Percentiles rank a stretch among this genome's conserved stretches.
These are phyloP conservation scores for Oryzaephilus surinamensis DNA, from an alignment of 1,140 invertebrate genomes.

Conservation along the genomic window DNA sequence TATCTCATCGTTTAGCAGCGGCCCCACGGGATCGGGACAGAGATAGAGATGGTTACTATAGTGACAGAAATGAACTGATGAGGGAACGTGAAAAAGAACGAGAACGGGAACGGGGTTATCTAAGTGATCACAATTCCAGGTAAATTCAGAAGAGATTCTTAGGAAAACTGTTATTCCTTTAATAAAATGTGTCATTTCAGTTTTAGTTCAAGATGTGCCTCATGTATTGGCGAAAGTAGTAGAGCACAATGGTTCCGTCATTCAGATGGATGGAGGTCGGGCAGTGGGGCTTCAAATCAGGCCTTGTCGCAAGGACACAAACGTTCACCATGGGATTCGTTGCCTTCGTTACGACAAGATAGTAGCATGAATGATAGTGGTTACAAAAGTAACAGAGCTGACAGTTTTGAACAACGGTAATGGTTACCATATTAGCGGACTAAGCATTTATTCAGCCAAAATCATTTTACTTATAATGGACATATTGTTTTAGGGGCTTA, in stretches of 20 bases:
- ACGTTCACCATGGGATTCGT: conserved; percentile 71
- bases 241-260: conserved; percentile 78
- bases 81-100: conserved; percentile 51
- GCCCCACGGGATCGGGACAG: conserved; percentile 47
- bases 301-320: conserved; percentile 44
- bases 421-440: not conserved
- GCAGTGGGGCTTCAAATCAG: conserved; percentile 52
- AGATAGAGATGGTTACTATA: conserved; percentile 73
- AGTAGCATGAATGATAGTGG: conserved; percentile 73
- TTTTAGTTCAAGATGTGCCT: conserved; percentile 55
- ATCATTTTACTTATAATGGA: conserved; percentile 17
- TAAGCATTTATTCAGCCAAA: not conserved
- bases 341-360: conserved; percentile 70
- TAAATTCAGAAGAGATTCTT: conserved; percentile 25
- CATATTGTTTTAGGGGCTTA: conserved; percentile 56
- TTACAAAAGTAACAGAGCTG: conserved; percentile 72
- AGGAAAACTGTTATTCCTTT: not conserved
- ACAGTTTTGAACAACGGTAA: conserved; percentile 75
- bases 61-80: conserved; percentile 73
- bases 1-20: conserved; percentile 51
- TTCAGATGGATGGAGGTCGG: conserved; percentile 76
- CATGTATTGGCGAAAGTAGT: conserved; percentile 73
- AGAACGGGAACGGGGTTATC: conserved; percentile 64
- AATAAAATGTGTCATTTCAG: conserved; percentile 11
- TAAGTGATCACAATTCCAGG: conserved; percentile 77